Evolutionary conservation across 2,888 invertebrate genomes (phyloP), one percentile per base, ranked within the genome.

Genomic region (Melanotus villosus): DNA sequence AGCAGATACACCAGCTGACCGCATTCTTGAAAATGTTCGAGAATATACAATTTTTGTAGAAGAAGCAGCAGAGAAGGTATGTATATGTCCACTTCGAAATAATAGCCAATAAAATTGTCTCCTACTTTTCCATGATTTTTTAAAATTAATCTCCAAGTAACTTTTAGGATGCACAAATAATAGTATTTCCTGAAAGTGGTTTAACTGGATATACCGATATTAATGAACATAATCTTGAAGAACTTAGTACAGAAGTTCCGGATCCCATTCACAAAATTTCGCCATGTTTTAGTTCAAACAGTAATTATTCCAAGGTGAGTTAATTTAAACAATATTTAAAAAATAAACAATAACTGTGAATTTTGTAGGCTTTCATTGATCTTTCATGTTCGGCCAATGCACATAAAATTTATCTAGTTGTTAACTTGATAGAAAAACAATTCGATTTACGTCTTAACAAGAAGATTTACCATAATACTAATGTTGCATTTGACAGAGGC

Each of bases 181-280:
- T 95, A 6, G 90, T 94, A 0, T 95, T 95, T 78, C 94, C 95
- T 0, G 95, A 95, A 82, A 80, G 77, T 52, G 78, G 76, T 18
- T 70, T 78, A 23, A 77, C 77, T 12, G 70, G 70, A 18, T 70
- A 54, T 78, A 1, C 77, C 74, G 4, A 76, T 84, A 58, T 81
- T 72, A 75, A 76, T 81, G 1, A 77, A 77, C 36, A 83, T 85
- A 56, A 18, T 2, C 9, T 65, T n/a, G 36, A 52, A 1, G 36
- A 36, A 16, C 18, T 70, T 18, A 64, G 64, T 16, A 64, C 71
- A 7, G 32, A 34, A 7, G 23, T 76, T 14, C 76, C 76, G 1
- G 66, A 76, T 52, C 69, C 71, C 2, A 10, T 21, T 10, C 16
- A 66, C 1, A 7, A 56, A 9, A 50, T 69, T 12, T 10, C 52